Conservation (phyloP, 2,888 invertebrate genomes). For the Brachycybe producta region DNA sequence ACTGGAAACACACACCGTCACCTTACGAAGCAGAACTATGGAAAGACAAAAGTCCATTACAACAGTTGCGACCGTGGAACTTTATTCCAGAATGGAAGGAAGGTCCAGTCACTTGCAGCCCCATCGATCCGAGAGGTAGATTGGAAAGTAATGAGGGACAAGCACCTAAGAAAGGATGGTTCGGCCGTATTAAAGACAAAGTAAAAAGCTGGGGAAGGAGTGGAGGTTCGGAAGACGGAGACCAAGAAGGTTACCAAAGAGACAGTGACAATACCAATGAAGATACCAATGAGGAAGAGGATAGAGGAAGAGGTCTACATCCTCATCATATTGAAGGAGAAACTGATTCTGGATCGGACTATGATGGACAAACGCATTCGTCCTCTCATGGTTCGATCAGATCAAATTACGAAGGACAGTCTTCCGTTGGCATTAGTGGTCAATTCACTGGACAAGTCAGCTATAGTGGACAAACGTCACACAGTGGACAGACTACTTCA, state of each 20-base stretch:
- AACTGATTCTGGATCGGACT: neutral
- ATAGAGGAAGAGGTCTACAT: constrained; percentile 11
- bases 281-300: constrained; percentile 1
- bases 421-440: too few relatives aligned
- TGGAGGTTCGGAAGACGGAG: constrained; percentile 7
- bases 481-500: neutral
- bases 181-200: constrained; percentile 12
- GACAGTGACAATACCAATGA: neutral
- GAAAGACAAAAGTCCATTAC: constrained; percentile 10
- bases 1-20: constrained; percentile 13
- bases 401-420: too few relatives aligned
- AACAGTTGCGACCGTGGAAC: constrained; percentile 11
- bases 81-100: constrained; percentile 13
- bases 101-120: constrained; percentile 2
- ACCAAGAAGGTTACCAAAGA: neutral
- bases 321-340: constrained; percentile 7
- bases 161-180: constrained; percentile 13
- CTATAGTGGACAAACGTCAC: neutral
- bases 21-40: constrained; percentile 12
- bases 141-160: neutral
- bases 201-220: constrained; percentile 13
- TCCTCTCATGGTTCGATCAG: too few relatives aligned
- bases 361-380: constrained; percentile 1
- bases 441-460: too few relatives aligned
- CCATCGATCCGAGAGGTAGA: neutral